These are phyloP conservation scores for Eurosta solidaginis DNA, from an alignment of 1,140 invertebrate genomes.

Conservation along the genomic window DNA sequence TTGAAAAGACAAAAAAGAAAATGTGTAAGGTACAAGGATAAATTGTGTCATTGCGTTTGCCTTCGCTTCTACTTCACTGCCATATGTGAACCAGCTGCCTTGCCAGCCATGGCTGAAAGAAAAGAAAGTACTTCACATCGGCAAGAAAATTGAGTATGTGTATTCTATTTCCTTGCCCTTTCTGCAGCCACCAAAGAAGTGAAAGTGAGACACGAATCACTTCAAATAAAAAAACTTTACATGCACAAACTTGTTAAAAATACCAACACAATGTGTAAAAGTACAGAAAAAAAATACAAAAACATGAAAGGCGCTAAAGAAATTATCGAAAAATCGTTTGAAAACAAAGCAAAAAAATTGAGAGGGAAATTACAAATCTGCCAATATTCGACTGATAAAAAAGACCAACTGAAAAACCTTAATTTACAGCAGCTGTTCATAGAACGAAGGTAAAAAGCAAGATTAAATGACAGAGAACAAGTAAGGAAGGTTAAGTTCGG, in stretches of 20 bases:
- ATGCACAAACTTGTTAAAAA: neutral
- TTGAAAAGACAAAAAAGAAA: neutral
- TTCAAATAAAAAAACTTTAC: neutral
- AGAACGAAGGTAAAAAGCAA: too few species aligned
- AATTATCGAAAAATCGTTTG: neutral
- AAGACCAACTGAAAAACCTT: neutral
- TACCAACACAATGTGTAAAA: neutral
- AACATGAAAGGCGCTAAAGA: neutral
- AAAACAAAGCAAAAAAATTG: slow-evolving; percentile 13
- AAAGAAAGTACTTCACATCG: neutral
- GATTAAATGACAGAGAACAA: too few species aligned
- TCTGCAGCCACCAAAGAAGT: neutral
- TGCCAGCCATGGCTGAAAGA: neutral
- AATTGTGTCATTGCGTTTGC: slow-evolving; percentile 1
- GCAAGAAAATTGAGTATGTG: neutral
- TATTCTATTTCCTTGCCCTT: neutral
- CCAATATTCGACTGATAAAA: slow-evolving; percentile 15
- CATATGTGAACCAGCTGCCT: neutral
- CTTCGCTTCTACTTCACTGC: neutral
- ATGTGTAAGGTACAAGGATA: slow-evolving; percentile 25
- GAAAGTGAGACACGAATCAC: neutral
- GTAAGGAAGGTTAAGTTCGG: too few species aligned
- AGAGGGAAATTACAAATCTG: slow-evolving; percentile 17
- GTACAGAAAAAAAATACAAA: neutral
- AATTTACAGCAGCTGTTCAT: neutral